Base-by-base conservation (phyloP, 2,888 invertebrate genomes). In the Lycocerus yunnanus region DNA sequence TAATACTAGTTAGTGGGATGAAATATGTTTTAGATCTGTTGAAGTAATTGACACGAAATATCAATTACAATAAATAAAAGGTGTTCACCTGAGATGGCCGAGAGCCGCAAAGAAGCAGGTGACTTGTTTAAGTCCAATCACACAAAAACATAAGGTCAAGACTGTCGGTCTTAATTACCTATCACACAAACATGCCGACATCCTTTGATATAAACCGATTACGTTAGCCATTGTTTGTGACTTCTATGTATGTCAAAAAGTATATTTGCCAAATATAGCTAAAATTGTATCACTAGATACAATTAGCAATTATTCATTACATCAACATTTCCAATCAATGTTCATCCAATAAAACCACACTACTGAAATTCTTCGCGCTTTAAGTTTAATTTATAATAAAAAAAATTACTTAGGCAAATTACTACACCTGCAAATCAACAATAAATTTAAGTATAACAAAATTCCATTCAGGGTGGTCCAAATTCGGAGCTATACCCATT, bases 61-160 rank as follows among this genome's bases (percentile, higher is more conserved):
- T 81, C 82, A 81, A 81, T 82, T 80, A 81, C 79, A 80, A 83
- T 83, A 83, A 83, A 83, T 82, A 82, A 82, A 81, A 80, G 76
- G 80, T 81, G 81, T 81, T 82, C 79, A 79, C 80, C 80, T 61
- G 74, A 76, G 76, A 21, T 72, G 65, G 68, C 72, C 65, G 58
- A 65, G 69, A 43, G 66, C 71, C 71, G 70, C 58, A 71, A 71
- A 73, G 73, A 71, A 71, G 69, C 74, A 70, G 74, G 73, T 76
- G 76, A 73, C 63, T 73, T 66, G 73, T 74, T 74, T 24, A 66
- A 72, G 68, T 70, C 72, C 71, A 77, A 76, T 75, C 71, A 72
- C 76, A 76, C 69, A 73, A 74, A n/a, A 73, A 72, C 72, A 70
- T 72, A 74, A 76, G 78, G 71, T 73, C 71, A 74, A 70, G 77